Base-by-base conservation (phyloP, 2,797 vertebrate species). In the Tauraco hartlaubi region DNA sequence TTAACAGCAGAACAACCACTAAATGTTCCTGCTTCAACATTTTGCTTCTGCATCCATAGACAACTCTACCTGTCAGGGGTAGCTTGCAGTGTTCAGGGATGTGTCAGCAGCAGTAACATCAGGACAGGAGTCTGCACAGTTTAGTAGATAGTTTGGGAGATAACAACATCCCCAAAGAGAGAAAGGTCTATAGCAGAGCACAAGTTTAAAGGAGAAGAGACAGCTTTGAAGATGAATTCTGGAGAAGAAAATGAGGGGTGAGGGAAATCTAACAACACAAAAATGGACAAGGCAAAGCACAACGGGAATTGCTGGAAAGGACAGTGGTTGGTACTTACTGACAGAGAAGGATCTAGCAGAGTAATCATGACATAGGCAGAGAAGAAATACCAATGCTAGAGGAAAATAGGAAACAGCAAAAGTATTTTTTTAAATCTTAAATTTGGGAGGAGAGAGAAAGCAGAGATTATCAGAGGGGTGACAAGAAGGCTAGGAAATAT, bases 161-260 rank as follows among this genome's bases (percentile, higher is more conserved):
- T 37, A 96, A 80, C 25, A 88, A 49, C 52, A 83, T 82, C 52
- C 68, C 67, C 54, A 76, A 80, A 92, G 88, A 89, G 33, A 79
- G 26, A 66, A 46, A 89, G 49, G 51, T 92, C 80, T 93, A 25
- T 29, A 90, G 66, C 26, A 78, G 28, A 76, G 55, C 71, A 49
- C 31, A 76, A 37, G 39, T 77, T 92, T 86, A 90, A 94, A 93
- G 77, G 46, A 66, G 72, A 85, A 88, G 15, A 92, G 67, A 86
- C 55, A 82, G 59, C 31, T 93, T n/a, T 95, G 83, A 82, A 91
- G 80, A 79, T 69, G 31, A 88, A 44, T 75, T 78, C 71, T 89
- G 52, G 69, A 73, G 59, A 63, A 79, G 48, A 89, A 89, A 94
- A 90, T 49, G 51, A 84, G 59, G 19, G 43, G 11, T 52, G 25